phyloP scores from a whole-genome alignment of 2,888 invertebrate species.

The Coleophora flavipennella region DNA sequence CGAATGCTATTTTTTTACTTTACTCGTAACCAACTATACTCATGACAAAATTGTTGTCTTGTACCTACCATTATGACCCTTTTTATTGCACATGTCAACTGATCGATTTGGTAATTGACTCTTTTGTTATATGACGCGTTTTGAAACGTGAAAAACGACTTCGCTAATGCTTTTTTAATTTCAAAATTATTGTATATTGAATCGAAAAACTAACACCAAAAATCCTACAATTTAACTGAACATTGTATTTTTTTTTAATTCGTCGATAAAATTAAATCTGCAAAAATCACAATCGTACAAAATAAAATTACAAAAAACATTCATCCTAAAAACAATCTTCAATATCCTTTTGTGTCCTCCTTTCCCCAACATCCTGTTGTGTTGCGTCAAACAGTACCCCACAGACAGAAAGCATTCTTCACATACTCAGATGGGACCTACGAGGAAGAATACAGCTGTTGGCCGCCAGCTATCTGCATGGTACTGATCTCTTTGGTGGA shows the following conservation, averaged over 20 bases:
- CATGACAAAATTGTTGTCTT: not conserved
- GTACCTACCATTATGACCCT: not conserved
- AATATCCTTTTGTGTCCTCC: conserved; percentile 4
- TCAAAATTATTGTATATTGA: too few relatives aligned
- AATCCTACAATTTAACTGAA: too few relatives aligned
- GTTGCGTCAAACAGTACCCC: conserved; percentile 39
- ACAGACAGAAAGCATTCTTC: conserved; percentile 44
- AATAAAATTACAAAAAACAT: not conserved
- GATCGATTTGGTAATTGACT: too few relatives aligned
- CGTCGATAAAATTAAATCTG: too few relatives aligned
- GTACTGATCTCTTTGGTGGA: conserved; percentile 90
- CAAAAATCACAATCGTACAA: not conserved
- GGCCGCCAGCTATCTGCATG: conserved; percentile 95
- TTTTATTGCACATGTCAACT: not conserved
- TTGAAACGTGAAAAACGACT: too few relatives aligned
- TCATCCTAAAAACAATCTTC: not conserved
- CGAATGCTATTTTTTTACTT: conserved; percentile 16
- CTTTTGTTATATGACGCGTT: too few relatives aligned
- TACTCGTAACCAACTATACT: conserved; percentile 1
- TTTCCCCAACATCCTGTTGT: conserved; percentile 20
- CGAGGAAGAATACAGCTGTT: conserved; percentile 93
- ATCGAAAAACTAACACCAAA: too few relatives aligned
- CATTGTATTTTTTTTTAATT: too few relatives aligned
- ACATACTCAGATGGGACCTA: conserved; percentile 81
- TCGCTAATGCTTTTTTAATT: too few relatives aligned